Evolutionary conservation across 30 jellyfish, hydroid and myxozoan species (phyloP).

Genomic region (Aurelia coerulea): DNA sequence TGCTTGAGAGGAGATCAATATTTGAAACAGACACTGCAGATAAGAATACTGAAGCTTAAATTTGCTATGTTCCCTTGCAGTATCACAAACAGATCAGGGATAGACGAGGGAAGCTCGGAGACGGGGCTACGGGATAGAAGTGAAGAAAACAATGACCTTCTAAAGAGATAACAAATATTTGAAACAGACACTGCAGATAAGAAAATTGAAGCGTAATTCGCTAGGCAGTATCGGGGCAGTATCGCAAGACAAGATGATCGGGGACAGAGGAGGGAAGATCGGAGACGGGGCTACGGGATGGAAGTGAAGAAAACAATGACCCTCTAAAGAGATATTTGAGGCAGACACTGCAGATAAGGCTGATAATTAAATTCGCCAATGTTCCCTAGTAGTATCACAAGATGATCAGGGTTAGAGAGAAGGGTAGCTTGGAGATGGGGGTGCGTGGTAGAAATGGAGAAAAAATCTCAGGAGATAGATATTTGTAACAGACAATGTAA

Average conservation of each 20-base stretch:
- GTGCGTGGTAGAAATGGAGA: no score
- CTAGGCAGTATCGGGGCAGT: no score
- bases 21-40: slow-evolving; percentile 36
- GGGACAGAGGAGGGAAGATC: no score
- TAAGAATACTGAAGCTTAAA: slow-evolving; percentile 1
- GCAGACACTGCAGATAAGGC: slow-evolving; percentile 35
- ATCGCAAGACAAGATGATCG: slow-evolving; percentile 9
- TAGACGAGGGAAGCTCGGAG: no score
- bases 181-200: slow-evolving; percentile 33
- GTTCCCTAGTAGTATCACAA: neutral
- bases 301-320: neutral
- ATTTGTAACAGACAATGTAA: no score
- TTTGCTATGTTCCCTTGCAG: neutral
- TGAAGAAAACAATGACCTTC: neutral
- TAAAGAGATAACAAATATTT: slow-evolving; percentile 4
- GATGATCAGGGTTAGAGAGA: neutral
- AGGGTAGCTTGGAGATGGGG: no score
- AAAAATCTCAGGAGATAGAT: no score
- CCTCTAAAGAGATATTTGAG: neutral
- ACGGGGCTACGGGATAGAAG: no score
- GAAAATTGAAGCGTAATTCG: neutral
- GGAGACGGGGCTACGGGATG: no score
- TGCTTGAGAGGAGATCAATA: slow-evolving; percentile 10
- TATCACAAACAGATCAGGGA: slow-evolving; percentile 5
- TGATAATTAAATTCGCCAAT: neutral